A percentile compares a stretch with the other conserved stretches of the same genome.
Conservation (phyloP, 2,888 invertebrate genomes). For the Morinoia aosen region DNA sequence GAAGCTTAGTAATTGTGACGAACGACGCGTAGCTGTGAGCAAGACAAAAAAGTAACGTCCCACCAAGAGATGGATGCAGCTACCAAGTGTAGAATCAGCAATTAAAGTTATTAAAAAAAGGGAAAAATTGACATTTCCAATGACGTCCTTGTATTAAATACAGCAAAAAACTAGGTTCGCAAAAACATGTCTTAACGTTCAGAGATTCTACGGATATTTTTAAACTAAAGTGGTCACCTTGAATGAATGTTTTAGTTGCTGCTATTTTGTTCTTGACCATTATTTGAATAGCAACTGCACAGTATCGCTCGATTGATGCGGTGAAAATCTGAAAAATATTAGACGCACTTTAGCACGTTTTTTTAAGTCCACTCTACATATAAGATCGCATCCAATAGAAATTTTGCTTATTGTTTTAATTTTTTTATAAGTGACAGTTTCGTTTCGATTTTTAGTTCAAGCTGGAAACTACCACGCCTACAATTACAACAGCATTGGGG, state of each 20-base stretch:
- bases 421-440: neutral
- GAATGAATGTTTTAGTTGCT: too few relatives aligned
- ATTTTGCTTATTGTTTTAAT: neutral
- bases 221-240: too few relatives aligned
- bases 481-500: conserved; percentile 15
- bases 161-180: neutral
- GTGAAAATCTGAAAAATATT: neutral
- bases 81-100: too few relatives aligned
- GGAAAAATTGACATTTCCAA: neutral
- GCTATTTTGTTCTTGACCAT: too few relatives aligned
- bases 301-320: too few relatives aligned
- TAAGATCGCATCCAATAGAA: neutral
- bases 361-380: neutral
- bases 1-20: too few relatives aligned
- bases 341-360: neutral
- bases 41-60: too few relatives aligned
- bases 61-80: too few relatives aligned
- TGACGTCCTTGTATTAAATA: neutral
- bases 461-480: neutral
- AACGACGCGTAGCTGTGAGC: too few relatives aligned
- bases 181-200: neutral
- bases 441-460: conserved; percentile 12
- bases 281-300: neutral
- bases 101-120: neutral
- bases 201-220: neutral